Percentiles rank a stretch among this genome's conserved stretches.
Conservation (phyloP, 2,888 invertebrate genomes). For the Crepidodera aurea region DNA sequence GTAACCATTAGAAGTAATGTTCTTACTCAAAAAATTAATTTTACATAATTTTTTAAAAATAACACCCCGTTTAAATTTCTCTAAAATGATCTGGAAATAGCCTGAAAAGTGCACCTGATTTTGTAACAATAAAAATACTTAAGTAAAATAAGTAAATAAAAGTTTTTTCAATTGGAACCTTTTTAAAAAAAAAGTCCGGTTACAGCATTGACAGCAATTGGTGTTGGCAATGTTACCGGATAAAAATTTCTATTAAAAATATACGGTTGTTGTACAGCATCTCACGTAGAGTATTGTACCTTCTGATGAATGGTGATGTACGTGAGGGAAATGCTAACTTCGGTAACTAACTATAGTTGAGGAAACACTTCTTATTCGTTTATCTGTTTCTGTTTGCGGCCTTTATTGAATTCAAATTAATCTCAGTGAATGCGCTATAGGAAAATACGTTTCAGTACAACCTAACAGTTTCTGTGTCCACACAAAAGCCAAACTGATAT, state of each 20-base stretch:
- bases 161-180: no score
- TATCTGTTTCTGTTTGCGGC: slow-evolving; percentile 8
- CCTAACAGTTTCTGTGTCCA: no score
- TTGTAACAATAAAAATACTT: no score
- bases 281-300: slow-evolving; percentile 46
- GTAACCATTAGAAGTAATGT: no score
- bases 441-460: neutral
- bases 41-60: no score
- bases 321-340: slow-evolving; percentile 43
- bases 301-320: slow-evolving; percentile 45
- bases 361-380: slow-evolving; percentile 35
- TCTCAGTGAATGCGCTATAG: neutral
- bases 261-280: slow-evolving; percentile 34
- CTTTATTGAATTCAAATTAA: slow-evolving; percentile 31
- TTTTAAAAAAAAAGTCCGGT: neutral
- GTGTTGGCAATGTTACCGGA: slow-evolving; percentile 5
- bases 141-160: no score
- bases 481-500: no score
- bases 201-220: neutral
- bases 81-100: no score
- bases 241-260: slow-evolving; percentile 44
- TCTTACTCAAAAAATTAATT: no score
- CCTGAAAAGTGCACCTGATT: no score
- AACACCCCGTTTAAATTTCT: no score
- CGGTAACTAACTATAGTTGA: slow-evolving; percentile 27